These are phyloP conservation scores for Nymphalis polychloros DNA, from an alignment of 2,888 invertebrate species.

Conservation along the genomic window DNA sequence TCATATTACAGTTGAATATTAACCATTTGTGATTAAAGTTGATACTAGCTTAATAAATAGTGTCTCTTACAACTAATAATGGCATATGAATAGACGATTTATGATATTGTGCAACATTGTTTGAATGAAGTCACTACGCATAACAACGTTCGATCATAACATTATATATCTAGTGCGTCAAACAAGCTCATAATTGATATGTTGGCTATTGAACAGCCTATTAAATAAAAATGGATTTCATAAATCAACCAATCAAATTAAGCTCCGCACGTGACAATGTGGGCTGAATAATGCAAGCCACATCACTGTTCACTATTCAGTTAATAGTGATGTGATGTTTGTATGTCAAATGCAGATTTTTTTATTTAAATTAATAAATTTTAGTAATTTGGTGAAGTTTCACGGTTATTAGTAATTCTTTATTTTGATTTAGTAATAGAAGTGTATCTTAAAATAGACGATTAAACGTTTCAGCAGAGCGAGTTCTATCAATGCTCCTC, in stretches of 20 bases:
- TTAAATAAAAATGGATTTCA: slow-evolving; percentile 58
- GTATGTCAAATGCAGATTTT: background rate
- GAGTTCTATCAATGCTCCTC: no score
- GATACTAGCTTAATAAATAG: slow-evolving; percentile 34
- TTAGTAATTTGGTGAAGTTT: no score
- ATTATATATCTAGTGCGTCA: slow-evolving; percentile 41
- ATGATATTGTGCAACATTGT: slow-evolving; percentile 48
- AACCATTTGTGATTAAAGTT: slow-evolving; percentile 22
- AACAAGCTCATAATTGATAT: slow-evolving; percentile 43
- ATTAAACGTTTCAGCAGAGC: no score
- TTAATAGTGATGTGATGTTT: slow-evolving; percentile 38
- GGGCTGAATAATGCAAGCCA: slow-evolving; percentile 53
- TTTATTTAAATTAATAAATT: background rate
- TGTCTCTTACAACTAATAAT: slow-evolving; percentile 48
- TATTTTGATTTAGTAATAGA: no score
- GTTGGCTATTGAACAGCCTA: slow-evolving; percentile 36
- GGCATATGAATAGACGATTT: slow-evolving; percentile 50
- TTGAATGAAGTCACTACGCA: slow-evolving; percentile 43
- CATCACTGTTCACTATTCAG: slow-evolving; percentile 29
- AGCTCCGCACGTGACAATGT: slow-evolving; percentile 51
- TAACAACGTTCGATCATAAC: slow-evolving; percentile 41
- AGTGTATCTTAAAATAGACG: no score
- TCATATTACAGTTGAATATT: slow-evolving; percentile 19
- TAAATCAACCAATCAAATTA: slow-evolving; percentile 62
- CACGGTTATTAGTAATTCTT: no score